Evolutionary conservation across 2,888 invertebrate species (phyloP).

Genomic region (Volucella zonaria): DNA sequence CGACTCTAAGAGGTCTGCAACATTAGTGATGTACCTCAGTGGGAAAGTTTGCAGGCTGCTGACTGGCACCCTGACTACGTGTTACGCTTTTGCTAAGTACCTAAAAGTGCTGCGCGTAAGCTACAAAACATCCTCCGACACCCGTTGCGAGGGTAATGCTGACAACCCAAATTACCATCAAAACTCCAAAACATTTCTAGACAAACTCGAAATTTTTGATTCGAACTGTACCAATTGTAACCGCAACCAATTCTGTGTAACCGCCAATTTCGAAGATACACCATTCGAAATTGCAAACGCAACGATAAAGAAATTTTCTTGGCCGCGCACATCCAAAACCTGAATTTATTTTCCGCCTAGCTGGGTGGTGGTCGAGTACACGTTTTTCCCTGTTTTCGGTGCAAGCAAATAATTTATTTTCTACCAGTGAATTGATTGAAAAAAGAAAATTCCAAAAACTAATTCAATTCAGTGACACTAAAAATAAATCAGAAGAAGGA

Average conservation of each 20-base stretch:
- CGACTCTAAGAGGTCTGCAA: no score
- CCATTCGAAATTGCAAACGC: conserved; percentile 64
- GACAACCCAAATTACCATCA: no score
- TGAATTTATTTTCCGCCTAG: conserved; percentile 67
- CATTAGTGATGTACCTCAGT: no score
- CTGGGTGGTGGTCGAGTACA: conserved; percentile 66
- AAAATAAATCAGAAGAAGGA: conserved; percentile 22
- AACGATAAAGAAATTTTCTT: conserved; percentile 22
- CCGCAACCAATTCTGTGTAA: conserved; percentile 21
- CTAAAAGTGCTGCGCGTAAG: no score
- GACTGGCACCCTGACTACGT: no score
- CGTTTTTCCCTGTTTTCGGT: conserved; percentile 48
- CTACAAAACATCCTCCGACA: no score
- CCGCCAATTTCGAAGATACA: conserved; percentile 48
- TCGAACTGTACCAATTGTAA: conserved; percentile 6
- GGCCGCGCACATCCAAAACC: conserved; percentile 39
- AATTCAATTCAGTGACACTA: conserved; percentile 28
- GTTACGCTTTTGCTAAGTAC: no score
- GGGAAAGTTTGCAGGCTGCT: no score
- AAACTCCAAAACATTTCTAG: neutral
- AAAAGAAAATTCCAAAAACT: conserved; percentile 1
- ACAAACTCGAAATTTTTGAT: neutral
- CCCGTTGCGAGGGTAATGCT: no score
- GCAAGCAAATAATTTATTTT: conserved; percentile 28
- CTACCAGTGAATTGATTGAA: conserved; percentile 34